phyloP scores from a whole-genome alignment of 2,888 invertebrate species.

The Netelia inedita region DNA sequence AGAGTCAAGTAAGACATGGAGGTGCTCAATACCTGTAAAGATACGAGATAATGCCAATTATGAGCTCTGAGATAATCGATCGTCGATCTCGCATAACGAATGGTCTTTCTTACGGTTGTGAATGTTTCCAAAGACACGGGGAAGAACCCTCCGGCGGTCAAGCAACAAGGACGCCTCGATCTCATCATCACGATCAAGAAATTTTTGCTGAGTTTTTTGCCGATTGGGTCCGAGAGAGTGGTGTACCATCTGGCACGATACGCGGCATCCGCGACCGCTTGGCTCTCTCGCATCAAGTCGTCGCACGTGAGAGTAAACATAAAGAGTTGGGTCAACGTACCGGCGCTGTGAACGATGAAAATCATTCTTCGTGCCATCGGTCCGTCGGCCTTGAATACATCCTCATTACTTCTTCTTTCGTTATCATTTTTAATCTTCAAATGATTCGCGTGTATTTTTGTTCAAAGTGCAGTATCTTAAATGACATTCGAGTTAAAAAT shows the following conservation, averaged over 20 bases:
- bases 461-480: background rate
- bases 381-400: constrained; percentile 62
- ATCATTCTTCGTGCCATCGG: constrained; percentile 56
- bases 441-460: background rate
- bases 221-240: constrained; percentile 59
- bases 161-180: constrained; percentile 71
- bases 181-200: constrained; percentile 73
- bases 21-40: constrained; percentile 71
- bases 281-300: constrained; percentile 73
- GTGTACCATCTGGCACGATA: constrained; percentile 74
- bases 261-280: constrained; percentile 71
- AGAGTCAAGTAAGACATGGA: constrained; percentile 73
- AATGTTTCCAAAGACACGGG: constrained; percentile 76
- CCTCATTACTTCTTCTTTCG: constrained; percentile 20
- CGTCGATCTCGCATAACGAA: too few species aligned
- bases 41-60: background rate
- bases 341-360: constrained; percentile 65
- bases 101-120: constrained; percentile 65
- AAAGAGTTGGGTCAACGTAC: constrained; percentile 66
- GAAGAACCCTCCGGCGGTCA: constrained; percentile 76
- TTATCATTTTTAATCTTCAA: background rate
- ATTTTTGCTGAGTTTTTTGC: constrained; percentile 66
- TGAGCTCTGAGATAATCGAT: background rate
- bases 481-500: background rate
- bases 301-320: constrained; percentile 74